Base-by-base conservation (phyloP, 2,113 vertebrate species). In the Pogonocichla stellata region DNA sequence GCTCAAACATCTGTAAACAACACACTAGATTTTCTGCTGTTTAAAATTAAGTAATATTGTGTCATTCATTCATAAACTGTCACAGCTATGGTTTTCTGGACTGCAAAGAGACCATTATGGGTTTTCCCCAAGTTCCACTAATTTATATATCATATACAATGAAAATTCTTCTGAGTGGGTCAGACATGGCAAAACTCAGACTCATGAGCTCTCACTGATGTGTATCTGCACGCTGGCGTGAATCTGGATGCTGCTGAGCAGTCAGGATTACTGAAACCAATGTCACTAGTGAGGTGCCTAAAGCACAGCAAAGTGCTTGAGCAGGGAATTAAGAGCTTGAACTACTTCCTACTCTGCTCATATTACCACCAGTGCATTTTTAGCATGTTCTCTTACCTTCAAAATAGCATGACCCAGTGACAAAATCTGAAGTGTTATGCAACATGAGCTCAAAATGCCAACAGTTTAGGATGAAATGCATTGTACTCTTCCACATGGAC, bases 151-250 rank as follows among this genome's bases (percentile, higher is more conserved):
- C 1, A 1, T 5, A 51, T 2, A 16, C 36, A 34, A 36, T n/a
- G 12, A 40, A 73, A 91, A 66, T 26, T 23, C 5, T 65, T 57
- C 22, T 54, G 48, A 61, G 65, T 18, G 67, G 34, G 8, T 64
- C 42, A 74, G 56, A 13, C 8, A 29, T 1, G 23, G 45, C 48
- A 82, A 14, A 90, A 72, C 66, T 54, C 20, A 23, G 38, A 42
- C 20, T 31, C 5, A 9, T 2, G 9, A 56, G 54, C 26, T 40
- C 74, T 51, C 5, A 9, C 29, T 42, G 54, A 50, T 3, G 29
- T 2, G 0, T 6, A 50, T 19, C 42, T 65, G 57, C 53, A 45
- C 0, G 0, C 1, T 45, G 71, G 45, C 10, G 22, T 3, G 4
- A 65, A 31, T 29, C 42, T 23, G 69, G 74, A 22, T 42, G 58